Evolutionary conservation across 2,888 invertebrate genomes (phyloP), one percentile per base, ranked within the genome.

Genomic region (Heliconius sara): DNA sequence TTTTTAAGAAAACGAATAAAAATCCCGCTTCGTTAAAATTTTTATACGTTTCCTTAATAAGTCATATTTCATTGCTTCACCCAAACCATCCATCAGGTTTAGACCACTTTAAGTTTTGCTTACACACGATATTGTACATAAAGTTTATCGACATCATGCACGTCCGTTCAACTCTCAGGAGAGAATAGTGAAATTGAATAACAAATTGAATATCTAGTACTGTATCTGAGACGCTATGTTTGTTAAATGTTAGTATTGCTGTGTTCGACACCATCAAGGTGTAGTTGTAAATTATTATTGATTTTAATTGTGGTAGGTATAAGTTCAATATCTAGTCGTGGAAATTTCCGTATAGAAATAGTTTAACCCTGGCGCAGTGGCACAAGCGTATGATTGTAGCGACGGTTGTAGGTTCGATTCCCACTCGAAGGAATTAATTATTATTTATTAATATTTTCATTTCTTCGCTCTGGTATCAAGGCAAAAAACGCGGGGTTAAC

Each of bases 101-200:
- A 43, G 43, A 43, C 16, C 16, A 39, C 25, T 67, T 68, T 68
- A 43, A 68, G 13, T 43, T 68, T 68, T 13, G 39, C 68, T 68
- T 39, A n/a, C 68, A 43, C 70, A 6, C 13, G 16, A 70, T 43
- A 43, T 39, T 12, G n/a, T 43, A 16, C 43, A 7, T 47, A 70
- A 25, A 43, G 2, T 43, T 43, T 25, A 70, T 70, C 43, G 34
- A 34, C 34, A 43, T 43, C 43, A 43, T 70, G 25, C 43, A 70
- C 43, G 43, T 70, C 70, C 70, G 70, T 43, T 70, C 13, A 70
- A 12, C 25, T 47, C 70, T 43, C 70, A 43, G 16, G 70, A 70
- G 70, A 47, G 43, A 25, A 70, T 43, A 70, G 43, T 70, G 70
- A 43, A 43, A 43, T 70, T 70, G 70, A 70, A 70, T 70, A 70